Base-by-base conservation (phyloP, 1,140 invertebrate species). In the Sarcophaga bullata region DNA sequence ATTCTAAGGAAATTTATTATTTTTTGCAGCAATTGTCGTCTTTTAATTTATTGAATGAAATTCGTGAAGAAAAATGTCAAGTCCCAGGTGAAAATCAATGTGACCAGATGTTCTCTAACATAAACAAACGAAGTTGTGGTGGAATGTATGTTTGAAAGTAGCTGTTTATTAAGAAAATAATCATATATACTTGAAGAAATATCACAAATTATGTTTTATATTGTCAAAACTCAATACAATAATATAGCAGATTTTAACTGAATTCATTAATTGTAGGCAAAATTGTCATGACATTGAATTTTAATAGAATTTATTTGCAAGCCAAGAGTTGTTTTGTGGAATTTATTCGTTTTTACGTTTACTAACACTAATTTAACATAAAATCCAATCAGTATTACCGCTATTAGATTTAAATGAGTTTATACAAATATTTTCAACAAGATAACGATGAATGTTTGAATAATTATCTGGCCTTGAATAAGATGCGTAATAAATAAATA, bases 31-130 rank as follows among this genome's bases (percentile, higher is more conserved):
- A 46, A 37, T 19, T 47, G 80, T 73, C 49, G 58, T 81, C 82
- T 58, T 80, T 68, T 15, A 80, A 81, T 68, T 73, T 52, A 50
- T 81, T 83, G 80, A 85, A 84, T n/a, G 84, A 84, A 85, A 80
- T 84, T 84, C 37, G 80, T 80, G 47, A 85, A 85, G 85, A 83
- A 86, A 87, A 85, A 81, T 83, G 86, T 88, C 76, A 84, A n/a
- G 83, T 84, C n/a, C n/a, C 87, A 89, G 87, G 87, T 89, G 87
- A 89, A 89, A 88, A 89, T 89, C 87, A 89, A n/a, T 88, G 87
- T 89, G 87, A 89, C n/a, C 87, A 86, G 85, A 83, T 84, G 58
- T 81, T 80, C 50, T 11, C n/a, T 47, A 47, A 72, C 62, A 19
- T 6, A 62, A 81, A 3, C 6, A 17, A 15, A 8, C 49, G 81